These are phyloP conservation scores for Apodemia zela DNA, from an alignment of 2,888 invertebrate species.

Conservation along the genomic window DNA sequence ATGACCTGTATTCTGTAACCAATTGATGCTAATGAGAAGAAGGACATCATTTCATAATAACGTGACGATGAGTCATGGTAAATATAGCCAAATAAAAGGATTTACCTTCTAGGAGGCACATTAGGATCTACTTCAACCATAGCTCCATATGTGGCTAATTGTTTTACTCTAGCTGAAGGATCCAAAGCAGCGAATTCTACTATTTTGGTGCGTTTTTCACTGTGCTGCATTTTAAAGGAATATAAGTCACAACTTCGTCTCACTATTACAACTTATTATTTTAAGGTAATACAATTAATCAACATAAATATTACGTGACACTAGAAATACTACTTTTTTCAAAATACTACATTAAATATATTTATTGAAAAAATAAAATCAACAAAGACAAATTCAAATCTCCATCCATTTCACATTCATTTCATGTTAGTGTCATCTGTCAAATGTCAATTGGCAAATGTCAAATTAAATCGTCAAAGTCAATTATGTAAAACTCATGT, in stretches of 20 bases:
- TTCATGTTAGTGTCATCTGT: too few species aligned
- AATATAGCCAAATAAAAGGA: slow-evolving; percentile 8
- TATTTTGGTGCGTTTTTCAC: slow-evolving; percentile 51
- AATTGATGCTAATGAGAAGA: background rate
- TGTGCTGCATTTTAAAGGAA: slow-evolving; percentile 48
- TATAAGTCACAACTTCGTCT: background rate
- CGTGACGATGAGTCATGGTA: slow-evolving; percentile 15
- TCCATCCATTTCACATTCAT: too few species aligned
- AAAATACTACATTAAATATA: background rate
- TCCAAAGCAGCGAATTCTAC: slow-evolving; percentile 72
- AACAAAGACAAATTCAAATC: background rate
- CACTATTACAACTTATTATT: slow-evolving; percentile 10
- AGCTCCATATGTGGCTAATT: slow-evolving; percentile 84
- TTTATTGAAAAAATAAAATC: background rate
- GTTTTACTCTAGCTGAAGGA: slow-evolving; percentile 84
- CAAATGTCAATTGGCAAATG: too few species aligned
- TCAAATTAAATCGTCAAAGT: too few species aligned
- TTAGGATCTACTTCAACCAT: slow-evolving; percentile 87
- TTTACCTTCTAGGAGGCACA: slow-evolving; percentile 87
- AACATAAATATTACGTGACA: background rate
- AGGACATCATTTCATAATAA: background rate
- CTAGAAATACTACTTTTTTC: background rate
- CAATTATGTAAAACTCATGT: too few species aligned
- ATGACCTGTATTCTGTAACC: background rate
- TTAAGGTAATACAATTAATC: background rate